Evolutionary conservation across 2,797 vertebrate species (phyloP).

Genomic region (Kryptolebias ocellatus): DNA sequence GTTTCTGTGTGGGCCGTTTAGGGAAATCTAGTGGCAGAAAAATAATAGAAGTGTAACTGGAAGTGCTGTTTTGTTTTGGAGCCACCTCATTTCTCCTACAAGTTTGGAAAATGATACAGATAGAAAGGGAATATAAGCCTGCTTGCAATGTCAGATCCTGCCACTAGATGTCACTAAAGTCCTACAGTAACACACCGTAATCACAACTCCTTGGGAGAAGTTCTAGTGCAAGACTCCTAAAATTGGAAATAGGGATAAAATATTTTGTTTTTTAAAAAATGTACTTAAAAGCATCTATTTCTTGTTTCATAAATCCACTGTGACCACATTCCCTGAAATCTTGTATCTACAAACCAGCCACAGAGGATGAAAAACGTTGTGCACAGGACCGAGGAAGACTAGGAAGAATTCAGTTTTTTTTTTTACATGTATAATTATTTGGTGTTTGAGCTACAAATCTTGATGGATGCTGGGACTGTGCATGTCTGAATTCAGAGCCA

Average conservation of each 20-base stretch:
- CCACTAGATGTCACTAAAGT: conserved; percentile 21
- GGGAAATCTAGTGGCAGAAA: conserved; percentile 7
- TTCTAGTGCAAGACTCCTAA: conserved; percentile 68
- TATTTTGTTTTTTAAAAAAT: conserved; percentile 50
- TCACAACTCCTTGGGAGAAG: conserved; percentile 44
- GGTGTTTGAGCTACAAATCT: conserved; percentile 78
- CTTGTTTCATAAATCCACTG: conserved; percentile 81
- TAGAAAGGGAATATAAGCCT: neutral
- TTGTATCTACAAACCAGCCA: conserved; percentile 57
- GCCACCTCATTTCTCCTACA: neutral
- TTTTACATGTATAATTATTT: conserved; percentile 35
- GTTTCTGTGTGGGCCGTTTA: conserved; percentile 16
- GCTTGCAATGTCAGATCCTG: conserved; percentile 7
- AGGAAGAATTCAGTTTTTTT: conserved; percentile 30
- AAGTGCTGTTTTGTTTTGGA: neutral
- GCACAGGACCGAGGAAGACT: conserved; percentile 62
- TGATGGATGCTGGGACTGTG: conserved; percentile 73
- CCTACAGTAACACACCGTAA: conserved; percentile 1
- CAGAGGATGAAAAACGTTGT: conserved; percentile 57
- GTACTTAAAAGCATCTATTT: conserved; percentile 55
- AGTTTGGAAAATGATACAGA: conserved; percentile 1
- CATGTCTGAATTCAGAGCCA: conserved; percentile 53
- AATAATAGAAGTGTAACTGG: neutral
- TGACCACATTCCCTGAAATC: conserved; percentile 79
- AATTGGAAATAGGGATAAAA: conserved; percentile 27